Evolutionary conservation across 2,113 vertebrate species (phyloP).

Genomic region (human (Homo sapiens)): GRCh38 chr3:127805501-127806000

Average conservation of each 20-base stretch:
- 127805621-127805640: background rate
- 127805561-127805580: too few species aligned
- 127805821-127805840: background rate
- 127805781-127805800: background rate
- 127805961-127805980: background rate
- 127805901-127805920: background rate
- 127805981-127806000: background rate
- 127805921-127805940: background rate
- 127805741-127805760: background rate
- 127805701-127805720: background rate
- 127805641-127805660: background rate
- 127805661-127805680: background rate
- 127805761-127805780: background rate
- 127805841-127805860: background rate
- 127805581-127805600: rapidly evolving
- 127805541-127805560: background rate
- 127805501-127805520: background rate
- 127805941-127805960: background rate
- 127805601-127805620: background rate
- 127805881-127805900: background rate
- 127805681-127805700: background rate
- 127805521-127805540: background rate
- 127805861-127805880: background rate
- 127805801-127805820: background rate
- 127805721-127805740: background rate